Conservation (phyloP, 2,113 vertebrate genomes). For the Hucho hucho region DNA sequence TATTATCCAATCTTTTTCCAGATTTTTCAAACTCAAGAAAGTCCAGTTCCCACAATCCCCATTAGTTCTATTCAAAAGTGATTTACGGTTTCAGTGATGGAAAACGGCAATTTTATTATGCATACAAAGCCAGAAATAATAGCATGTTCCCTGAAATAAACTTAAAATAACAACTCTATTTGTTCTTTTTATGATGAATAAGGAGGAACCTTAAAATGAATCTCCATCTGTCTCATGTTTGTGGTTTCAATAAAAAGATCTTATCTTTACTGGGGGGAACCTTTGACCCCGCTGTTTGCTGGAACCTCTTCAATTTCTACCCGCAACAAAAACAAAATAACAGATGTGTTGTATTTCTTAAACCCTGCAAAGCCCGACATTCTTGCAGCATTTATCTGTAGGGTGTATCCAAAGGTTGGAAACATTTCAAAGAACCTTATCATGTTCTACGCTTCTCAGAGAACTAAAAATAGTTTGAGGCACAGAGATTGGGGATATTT, state of each 20-base stretch:
- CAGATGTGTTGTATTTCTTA: slow-evolving; percentile 44
- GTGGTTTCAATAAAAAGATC: slow-evolving; percentile 25
- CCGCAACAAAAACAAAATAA: slow-evolving; percentile 35
- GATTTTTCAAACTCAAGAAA: no score
- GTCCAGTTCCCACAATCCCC: no score
- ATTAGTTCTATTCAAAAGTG: no score
- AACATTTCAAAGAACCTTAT: slow-evolving; percentile 34
- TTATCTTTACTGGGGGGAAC: slow-evolving; percentile 22
- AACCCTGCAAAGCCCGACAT: slow-evolving; percentile 15
- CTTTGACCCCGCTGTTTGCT: slow-evolving; percentile 36
- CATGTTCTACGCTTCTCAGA: slow-evolving; percentile 20
- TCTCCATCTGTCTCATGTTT: slow-evolving; percentile 33
- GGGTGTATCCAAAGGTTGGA: slow-evolving; percentile 9
- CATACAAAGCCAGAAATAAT: no score
- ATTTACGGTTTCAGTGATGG: no score
- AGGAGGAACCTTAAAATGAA: not conserved
- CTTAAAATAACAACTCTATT: no score
- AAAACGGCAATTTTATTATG: no score
- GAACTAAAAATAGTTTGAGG: slow-evolving; percentile 33
- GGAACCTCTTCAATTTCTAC: slow-evolving; percentile 27
- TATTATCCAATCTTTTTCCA: no score
- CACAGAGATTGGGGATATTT: not conserved
- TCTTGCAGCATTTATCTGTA: slow-evolving; percentile 21
- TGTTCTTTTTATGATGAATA: no score
- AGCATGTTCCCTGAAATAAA: no score